Conservation (phyloP, 2,113 vertebrate genomes). For the Recurvirostra avosetta region DNA sequence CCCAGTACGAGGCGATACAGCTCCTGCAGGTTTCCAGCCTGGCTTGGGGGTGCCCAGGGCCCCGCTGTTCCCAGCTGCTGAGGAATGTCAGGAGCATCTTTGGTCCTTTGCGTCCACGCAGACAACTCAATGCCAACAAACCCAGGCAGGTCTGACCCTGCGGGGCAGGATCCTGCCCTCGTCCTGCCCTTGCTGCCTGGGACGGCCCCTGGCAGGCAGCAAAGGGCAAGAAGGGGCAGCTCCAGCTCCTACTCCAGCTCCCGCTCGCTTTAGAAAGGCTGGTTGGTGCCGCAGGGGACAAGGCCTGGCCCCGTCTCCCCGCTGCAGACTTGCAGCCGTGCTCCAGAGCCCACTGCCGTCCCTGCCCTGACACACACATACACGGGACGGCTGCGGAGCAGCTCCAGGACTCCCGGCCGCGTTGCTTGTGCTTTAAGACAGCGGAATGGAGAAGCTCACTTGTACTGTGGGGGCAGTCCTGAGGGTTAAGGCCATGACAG, state of each 20-base stretch:
- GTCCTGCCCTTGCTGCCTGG: neutral
- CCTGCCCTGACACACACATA: neutral
- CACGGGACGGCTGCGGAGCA: rapidly evolving
- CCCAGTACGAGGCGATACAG: neutral
- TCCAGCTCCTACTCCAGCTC: neutral
- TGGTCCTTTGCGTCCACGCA: constrained; percentile 24
- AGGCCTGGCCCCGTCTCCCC: neutral
- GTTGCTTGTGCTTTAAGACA: constrained; percentile 13
- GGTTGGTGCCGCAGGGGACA: neutral
- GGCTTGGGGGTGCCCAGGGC: neutral
- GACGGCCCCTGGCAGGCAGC: neutral
- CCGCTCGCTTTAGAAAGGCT: neutral
- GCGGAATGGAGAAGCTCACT: neutral
- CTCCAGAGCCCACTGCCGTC: neutral
- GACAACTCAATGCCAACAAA: neutral
- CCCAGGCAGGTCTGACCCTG: neutral
- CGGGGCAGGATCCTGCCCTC: neutral
- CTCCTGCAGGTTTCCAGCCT: neutral
- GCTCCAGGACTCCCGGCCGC: rapidly evolving
- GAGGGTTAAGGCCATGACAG: constrained; percentile 6
- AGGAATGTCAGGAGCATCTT: constrained; percentile 36
- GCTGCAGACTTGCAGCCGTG: rapidly evolving
- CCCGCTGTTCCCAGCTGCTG: neutral
- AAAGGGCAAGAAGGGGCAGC: neutral
- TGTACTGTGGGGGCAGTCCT: neutral